phyloP scores from a whole-genome alignment of 2,113 vertebrate genomes.

The Poeciliopsis prolifica region DNA sequence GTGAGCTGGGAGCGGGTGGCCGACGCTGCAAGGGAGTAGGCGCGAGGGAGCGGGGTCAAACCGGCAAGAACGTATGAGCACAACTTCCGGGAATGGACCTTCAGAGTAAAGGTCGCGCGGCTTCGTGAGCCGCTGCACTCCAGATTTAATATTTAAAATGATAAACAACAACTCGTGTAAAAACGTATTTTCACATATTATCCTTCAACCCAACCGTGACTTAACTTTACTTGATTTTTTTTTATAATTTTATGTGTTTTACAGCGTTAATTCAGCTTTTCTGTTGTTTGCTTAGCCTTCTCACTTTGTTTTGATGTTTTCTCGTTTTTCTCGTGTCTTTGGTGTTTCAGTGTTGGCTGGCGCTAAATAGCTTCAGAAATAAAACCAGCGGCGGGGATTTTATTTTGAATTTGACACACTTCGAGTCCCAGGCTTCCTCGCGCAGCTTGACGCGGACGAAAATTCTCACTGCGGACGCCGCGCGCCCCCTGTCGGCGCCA shows the following conservation, averaged over 20 bases:
- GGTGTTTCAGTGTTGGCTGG: no score
- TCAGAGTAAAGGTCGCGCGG: slow-evolving; percentile 35
- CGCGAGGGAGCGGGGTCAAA: neutral
- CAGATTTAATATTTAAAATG: neutral
- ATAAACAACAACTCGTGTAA: no score
- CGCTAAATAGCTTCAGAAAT: no score
- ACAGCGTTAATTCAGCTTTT: no score
- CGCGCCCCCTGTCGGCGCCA: slow-evolving; percentile 52
- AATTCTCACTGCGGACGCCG: slow-evolving; percentile 27
- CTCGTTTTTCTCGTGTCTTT: no score
- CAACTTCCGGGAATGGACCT: slow-evolving; percentile 1
- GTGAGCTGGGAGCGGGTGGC: slow-evolving; percentile 35
- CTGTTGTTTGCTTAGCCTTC: no score
- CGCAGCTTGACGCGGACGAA: slow-evolving; percentile 14
- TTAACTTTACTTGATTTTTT: no score
- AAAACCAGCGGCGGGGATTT: slow-evolving; percentile 1
- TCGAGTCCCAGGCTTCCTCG: fast-evolving
- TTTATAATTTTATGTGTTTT: no score
- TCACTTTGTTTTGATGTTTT: no score
- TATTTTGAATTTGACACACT: slow-evolving; percentile 8
- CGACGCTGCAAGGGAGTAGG: slow-evolving; percentile 31
- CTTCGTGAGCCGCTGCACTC: neutral
- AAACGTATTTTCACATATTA: no score
- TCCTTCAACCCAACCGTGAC: no score
- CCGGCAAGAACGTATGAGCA: neutral